A percentile compares a stretch with the other conserved stretches of the same genome.
These are phyloP conservation scores for Listronotus oregonensis DNA, from an alignment of 1,140 invertebrate genomes.

Conservation along the genomic window DNA sequence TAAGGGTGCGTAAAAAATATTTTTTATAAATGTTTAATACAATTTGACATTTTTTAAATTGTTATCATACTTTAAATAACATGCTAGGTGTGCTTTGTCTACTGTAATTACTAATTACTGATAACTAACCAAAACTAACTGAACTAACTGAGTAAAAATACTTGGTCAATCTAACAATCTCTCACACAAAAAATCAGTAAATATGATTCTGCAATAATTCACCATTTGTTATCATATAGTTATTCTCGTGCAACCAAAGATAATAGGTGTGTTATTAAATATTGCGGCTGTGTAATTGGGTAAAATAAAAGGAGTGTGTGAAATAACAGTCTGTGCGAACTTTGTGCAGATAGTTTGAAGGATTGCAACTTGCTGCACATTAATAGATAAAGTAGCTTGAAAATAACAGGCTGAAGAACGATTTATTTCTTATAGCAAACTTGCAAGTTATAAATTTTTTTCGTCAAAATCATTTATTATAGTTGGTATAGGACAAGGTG, in stretches of 20 bases:
- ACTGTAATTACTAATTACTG: too few relatives aligned
- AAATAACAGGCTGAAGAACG: conserved; percentile 7
- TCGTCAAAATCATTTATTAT: conserved; percentile 17
- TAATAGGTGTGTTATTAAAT: conserved; percentile 45
- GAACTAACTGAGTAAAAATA: too few relatives aligned
- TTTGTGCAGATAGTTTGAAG: conserved; percentile 11
- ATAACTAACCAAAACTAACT: too few relatives aligned
- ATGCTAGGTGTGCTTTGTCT: too few relatives aligned
- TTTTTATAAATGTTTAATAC: too few relatives aligned
- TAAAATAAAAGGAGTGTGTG: conserved; percentile 40
- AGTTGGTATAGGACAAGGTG: conserved; percentile 6
- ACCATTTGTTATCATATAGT: neutral
- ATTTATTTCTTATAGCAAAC: conserved; percentile 27
- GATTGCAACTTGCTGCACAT: conserved; percentile 16
- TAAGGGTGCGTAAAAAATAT: too few relatives aligned
- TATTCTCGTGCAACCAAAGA: conserved; percentile 29
- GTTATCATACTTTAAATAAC: too few relatives aligned
- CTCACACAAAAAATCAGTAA: too few relatives aligned
- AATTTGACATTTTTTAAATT: too few relatives aligned
- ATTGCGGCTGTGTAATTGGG: conserved; percentile 41
- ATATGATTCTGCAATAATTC: too few relatives aligned
- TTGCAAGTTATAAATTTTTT: conserved; percentile 8
- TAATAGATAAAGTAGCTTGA: conserved; percentile 31
- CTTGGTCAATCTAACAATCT: too few relatives aligned
- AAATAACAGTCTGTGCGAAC: conserved; percentile 40